Conservation (phyloP, 2,797 vertebrate species). For the Gallinago nigripennis region DNA sequence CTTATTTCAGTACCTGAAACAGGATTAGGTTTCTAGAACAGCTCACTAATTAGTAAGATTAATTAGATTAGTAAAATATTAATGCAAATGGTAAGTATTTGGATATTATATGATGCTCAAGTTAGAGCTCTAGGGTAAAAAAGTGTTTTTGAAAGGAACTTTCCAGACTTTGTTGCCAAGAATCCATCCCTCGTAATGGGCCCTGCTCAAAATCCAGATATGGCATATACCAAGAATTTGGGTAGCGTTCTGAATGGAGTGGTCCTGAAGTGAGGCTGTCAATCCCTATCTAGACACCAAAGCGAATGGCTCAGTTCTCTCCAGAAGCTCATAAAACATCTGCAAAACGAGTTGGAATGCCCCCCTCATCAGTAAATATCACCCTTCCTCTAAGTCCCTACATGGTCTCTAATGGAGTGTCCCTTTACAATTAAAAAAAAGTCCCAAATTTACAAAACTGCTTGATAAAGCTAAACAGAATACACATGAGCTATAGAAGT, state of each 20-base stretch:
- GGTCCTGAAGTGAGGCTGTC: background rate
- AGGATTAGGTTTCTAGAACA: background rate
- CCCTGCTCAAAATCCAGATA: background rate
- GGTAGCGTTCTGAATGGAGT: background rate
- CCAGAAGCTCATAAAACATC: background rate
- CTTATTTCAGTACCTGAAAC: background rate
- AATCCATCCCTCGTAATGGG: background rate
- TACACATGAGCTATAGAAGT: background rate
- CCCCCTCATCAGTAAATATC: background rate
- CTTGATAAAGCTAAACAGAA: background rate
- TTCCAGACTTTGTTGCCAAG: background rate
- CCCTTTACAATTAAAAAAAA: background rate
- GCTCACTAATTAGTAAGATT: background rate
- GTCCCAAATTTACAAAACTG: background rate
- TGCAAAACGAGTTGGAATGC: background rate
- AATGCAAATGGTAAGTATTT: background rate
- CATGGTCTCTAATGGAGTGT: background rate
- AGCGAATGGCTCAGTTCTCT: background rate
- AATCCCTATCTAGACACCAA: background rate
- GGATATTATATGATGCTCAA: background rate
- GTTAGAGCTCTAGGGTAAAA: background rate
- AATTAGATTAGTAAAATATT: background rate
- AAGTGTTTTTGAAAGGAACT: background rate
- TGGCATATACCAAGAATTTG: fast-evolving
- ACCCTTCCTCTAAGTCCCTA: background rate